These are phyloP conservation scores for Platysteira castanea DNA, from an alignment of 2,113 vertebrate species.

Conservation along the genomic window DNA sequence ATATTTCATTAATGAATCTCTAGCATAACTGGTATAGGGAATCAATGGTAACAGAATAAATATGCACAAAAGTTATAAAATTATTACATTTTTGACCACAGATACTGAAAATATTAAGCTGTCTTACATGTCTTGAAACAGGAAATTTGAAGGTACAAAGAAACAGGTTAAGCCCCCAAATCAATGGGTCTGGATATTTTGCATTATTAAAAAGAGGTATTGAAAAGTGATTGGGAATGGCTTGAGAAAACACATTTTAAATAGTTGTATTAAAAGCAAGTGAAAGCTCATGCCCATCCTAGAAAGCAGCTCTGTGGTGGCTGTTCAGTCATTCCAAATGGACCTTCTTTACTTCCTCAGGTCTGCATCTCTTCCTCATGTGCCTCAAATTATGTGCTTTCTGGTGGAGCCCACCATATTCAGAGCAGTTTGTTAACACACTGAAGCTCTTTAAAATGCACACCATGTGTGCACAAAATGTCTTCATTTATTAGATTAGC, in stretches of 20 bases:
- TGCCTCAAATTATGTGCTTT: not conserved
- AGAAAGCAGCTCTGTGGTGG: not conserved
- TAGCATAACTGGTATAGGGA: not conserved
- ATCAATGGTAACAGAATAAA: not conserved
- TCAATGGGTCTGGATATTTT: not conserved
- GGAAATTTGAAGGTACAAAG: not conserved
- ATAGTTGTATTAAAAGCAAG: not conserved
- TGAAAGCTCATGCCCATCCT: not conserved
- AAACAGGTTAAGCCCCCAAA: not conserved
- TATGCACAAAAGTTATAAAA: not conserved
- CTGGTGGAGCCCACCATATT: not conserved
- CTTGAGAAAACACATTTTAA: not conserved
- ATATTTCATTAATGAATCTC: not conserved
- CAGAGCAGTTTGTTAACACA: not conserved
- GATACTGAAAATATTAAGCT: not conserved
- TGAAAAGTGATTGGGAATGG: not conserved
- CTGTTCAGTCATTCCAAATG: not conserved
- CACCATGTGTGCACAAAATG: not conserved
- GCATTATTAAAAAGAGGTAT: not conserved
- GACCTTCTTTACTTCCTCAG: not conserved
- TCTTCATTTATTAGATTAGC: slow-evolving; percentile 6
- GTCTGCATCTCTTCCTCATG: not conserved
- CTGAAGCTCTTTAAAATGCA: not conserved
- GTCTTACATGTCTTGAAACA: not conserved
- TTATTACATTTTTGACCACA: not conserved